Evolutionary conservation across 2,888 invertebrate genomes (phyloP), one percentile per base, ranked within the genome.

Genomic region (Nymphalis urticae): DNA sequence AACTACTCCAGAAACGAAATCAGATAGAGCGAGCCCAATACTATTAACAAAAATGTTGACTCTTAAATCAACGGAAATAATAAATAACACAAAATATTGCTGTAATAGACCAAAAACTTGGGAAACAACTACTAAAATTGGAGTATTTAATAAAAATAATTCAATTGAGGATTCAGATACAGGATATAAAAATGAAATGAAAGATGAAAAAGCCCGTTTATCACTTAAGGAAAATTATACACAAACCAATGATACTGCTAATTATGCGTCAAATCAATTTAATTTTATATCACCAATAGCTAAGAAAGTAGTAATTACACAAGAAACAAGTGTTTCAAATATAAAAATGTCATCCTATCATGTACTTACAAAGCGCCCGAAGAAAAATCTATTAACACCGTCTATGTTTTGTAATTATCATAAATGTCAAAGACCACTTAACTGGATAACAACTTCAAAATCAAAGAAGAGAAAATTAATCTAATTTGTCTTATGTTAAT

Each of bases 341-440:
- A 58, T n/a, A 58, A 58, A 42, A 58, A 19, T 19, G 19, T 17
- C 19, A 13, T 13, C 21, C 17, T 17, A 54, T 51, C 21, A 21
- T 8, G 8, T 32, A 56, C 32, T 56, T 56, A 42, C 58, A 9
- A 10, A 42, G 19, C 6, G 10, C 5, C 36, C n/a, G 10, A 58
- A 58, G 42, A 42, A 42, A 19, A 36, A 36, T 19, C 13, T 36
- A 10, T 42, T 42, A 13, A 58, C 4, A 13, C 3, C 36, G 19
- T 24, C 4, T 10, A 13, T 42, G 9, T 36, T 42, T 58, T 58
- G 58, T 32, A 58, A 58, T 19, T 13, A 64, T 9, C 50, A 73
- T 17, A 74, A 75, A 58, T 84, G 82, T 69, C 75, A 80, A 27
- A 74, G 77, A 68, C 82, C 82, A 17, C 16, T 70, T 13, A 77